phyloP scores from a whole-genome alignment of 92 coral and sea anemone genomes.

The Umimayanthus chanpuru region DNA sequence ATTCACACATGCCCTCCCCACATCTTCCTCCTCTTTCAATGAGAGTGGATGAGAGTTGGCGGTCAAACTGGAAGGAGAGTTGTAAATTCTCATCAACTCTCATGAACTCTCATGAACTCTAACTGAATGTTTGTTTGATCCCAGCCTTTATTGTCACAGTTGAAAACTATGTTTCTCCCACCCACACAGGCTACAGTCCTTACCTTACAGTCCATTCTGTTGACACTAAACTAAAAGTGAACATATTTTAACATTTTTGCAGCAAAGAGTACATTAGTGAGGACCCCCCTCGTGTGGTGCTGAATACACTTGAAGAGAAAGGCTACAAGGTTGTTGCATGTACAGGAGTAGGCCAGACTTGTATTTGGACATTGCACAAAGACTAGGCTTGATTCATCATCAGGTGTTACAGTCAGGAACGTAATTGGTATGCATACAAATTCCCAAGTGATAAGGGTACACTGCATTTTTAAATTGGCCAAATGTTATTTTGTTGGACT shows the following conservation, averaged over 20 bases:
- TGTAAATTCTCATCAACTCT: too few species aligned
- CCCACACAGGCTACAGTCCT: not conserved
- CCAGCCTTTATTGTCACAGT: too few species aligned
- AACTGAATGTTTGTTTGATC: too few species aligned
- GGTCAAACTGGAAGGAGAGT: too few species aligned
- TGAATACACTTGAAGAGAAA: constrained; percentile 70
- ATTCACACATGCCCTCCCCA: too few species aligned
- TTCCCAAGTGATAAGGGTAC: too few species aligned
- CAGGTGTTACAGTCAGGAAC: not conserved
- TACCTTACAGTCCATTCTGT: not conserved
- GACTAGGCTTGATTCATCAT: not conserved
- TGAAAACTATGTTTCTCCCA: not conserved
- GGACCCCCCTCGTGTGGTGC: constrained; percentile 76
- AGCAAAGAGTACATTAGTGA: constrained; percentile 78
- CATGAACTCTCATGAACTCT: too few species aligned
- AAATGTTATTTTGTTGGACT: too few species aligned
- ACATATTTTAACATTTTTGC: not conserved
- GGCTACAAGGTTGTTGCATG: constrained; percentile 78
- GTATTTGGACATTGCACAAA: constrained; percentile 87
- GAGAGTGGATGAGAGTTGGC: too few species aligned
- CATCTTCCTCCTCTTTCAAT: too few species aligned
- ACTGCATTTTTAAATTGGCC: too few species aligned
- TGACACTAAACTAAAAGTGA: not conserved
- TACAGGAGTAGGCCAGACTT: constrained; percentile 96
- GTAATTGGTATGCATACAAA: too few species aligned